Conservation (phyloP, 23 tunicate species). For the Oikopleura vanhoeffeni region DNA sequence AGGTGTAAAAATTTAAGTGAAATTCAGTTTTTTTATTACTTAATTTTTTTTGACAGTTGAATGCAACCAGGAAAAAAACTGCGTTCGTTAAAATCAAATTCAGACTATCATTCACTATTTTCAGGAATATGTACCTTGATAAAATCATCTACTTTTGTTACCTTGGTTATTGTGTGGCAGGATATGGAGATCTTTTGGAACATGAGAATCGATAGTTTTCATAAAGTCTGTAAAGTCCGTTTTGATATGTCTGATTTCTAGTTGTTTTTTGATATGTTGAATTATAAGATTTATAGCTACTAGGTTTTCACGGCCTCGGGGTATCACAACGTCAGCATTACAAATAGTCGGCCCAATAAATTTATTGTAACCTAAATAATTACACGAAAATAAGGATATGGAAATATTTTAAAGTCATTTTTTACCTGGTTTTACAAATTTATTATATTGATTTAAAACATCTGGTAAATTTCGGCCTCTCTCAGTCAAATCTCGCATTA, state of each 20-base stretch:
- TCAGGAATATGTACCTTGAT: no score
- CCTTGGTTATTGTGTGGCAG: not conserved
- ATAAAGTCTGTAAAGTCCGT: no score
- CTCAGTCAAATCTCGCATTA: constrained; percentile 57
- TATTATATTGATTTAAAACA: constrained; percentile 73
- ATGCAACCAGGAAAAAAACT: no score
- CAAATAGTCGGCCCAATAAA: constrained; percentile 80
- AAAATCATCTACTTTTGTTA: no score
- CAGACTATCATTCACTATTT: no score
- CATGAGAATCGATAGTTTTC: not conserved
- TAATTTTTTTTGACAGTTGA: no score
- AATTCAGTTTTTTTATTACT: no score
- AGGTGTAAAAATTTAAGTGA: no score
- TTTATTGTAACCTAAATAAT: constrained; percentile 32
- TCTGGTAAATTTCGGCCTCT: constrained; percentile 53
- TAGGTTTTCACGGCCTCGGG: constrained; percentile 34
- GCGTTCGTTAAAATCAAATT: no score
- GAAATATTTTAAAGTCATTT: not conserved
- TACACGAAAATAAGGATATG: not conserved
- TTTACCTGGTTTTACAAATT: constrained; percentile 69
- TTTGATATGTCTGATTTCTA: constrained; percentile 8
- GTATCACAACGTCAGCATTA: constrained; percentile 89
- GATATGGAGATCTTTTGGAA: not conserved
- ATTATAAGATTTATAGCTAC: not conserved
- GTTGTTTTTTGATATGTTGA: not conserved